phyloP scores from a whole-genome alignment of 1,140 invertebrate genomes.

The Galleria mellonella region DNA sequence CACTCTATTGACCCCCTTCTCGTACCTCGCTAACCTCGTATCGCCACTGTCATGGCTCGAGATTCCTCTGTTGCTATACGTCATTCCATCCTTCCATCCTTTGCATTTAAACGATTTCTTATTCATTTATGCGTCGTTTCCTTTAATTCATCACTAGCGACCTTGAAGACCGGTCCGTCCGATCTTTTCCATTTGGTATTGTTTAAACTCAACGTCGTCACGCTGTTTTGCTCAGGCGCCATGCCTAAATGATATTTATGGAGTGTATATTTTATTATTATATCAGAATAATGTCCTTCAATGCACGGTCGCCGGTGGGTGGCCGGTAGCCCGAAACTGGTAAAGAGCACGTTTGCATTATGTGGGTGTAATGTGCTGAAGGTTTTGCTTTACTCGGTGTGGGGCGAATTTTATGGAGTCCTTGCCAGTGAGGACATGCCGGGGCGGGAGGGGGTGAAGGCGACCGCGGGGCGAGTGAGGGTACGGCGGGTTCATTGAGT shows the following conservation, averaged over 20 bases:
- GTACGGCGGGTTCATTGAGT: conserved; percentile 58
- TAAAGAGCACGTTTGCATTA: conserved; percentile 27
- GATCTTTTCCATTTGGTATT: neutral
- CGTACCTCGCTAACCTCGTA: conserved; percentile 1
- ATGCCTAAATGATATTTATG: neutral
- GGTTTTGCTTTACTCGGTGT: conserved; percentile 41
- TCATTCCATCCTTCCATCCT: too few relatives aligned
- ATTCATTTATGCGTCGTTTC: neutral
- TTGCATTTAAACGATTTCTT: neutral
- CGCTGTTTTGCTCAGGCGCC: too few relatives aligned
- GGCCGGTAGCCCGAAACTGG: conserved; percentile 18
- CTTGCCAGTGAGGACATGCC: conserved; percentile 47
- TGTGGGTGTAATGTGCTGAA: conserved; percentile 40
- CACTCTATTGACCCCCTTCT: conserved; percentile 24
- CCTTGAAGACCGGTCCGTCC: neutral
- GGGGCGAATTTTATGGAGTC: conserved; percentile 53
- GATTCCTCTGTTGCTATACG: too few relatives aligned
- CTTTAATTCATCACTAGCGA: neutral
- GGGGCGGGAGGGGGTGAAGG: conserved; percentile 12
- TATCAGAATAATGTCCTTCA: conserved; percentile 1
- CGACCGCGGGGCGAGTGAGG: neutral
- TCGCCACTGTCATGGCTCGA: neutral
- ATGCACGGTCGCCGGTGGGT: conserved; percentile 12
- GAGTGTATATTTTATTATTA: conserved; percentile 1
- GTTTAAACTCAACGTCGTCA: neutral